Evolutionary conservation across 1,140 invertebrate species (phyloP).

Genomic region (Ooceraea biroi): DNA sequence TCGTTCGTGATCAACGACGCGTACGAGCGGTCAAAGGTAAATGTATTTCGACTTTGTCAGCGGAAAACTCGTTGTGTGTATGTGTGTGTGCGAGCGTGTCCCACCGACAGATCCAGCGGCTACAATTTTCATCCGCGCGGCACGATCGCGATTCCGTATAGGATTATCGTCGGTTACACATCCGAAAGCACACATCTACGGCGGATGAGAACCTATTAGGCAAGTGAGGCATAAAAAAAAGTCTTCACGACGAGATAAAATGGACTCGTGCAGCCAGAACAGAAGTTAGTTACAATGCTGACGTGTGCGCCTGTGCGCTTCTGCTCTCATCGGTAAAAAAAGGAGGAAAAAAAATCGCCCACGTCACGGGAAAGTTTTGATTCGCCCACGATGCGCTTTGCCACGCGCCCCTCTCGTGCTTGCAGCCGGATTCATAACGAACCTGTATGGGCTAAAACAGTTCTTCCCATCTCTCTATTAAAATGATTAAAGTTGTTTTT

Average conservation of each 20-base stretch:
- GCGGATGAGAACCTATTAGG: slow-evolving; percentile 9
- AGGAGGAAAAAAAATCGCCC: not conserved
- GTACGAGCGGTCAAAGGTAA: slow-evolving; percentile 62
- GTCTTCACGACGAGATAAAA: not conserved
- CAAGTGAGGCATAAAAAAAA: slow-evolving; percentile 17
- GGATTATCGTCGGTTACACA: slow-evolving; percentile 44
- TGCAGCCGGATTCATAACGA: slow-evolving; percentile 49
- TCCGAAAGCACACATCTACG: slow-evolving; percentile 1
- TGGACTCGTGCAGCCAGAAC: not conserved
- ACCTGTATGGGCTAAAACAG: slow-evolving; percentile 28
- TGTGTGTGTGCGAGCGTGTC: not conserved
- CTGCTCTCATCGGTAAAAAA: not conserved
- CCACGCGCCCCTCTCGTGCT: not conserved
- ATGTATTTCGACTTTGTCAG: slow-evolving; percentile 68
- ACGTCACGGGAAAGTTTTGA: slow-evolving; percentile 51
- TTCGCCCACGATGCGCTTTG: slow-evolving; percentile 44
- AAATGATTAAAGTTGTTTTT: slow-evolving; percentile 63
- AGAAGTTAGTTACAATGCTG: slow-evolving; percentile 4
- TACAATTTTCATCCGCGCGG: slow-evolving; percentile 55
- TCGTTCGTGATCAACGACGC: slow-evolving; percentile 47
- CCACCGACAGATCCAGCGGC: slow-evolving; percentile 30
- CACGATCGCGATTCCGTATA: slow-evolving; percentile 22
- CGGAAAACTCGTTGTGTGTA: slow-evolving; percentile 45
- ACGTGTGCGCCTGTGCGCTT: not conserved
- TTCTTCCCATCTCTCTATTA: slow-evolving; percentile 54